Evolutionary conservation across 2,113 vertebrate species (phyloP), one percentile per base, ranked within the genome.

Genomic region (Peromyscus leucopus): DNA sequence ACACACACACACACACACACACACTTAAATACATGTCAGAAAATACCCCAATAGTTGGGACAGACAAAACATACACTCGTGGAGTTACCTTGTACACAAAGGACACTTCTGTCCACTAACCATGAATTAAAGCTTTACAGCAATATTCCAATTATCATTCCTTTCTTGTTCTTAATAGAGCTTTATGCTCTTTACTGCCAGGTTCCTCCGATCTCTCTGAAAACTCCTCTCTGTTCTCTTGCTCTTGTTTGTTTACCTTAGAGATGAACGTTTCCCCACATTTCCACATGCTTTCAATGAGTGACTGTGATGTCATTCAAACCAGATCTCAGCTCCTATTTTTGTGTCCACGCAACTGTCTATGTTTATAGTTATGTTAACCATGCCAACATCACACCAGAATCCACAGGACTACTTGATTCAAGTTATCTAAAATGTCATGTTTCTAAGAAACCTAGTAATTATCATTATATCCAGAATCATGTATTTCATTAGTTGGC

Each of bases 281-380:
- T 63, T 63, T 84, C 82, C 59, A 84, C 82, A 84, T 84, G 59
- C 59, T 84, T 63, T 65, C 59, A 63, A 84, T 84, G 82, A 84
- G 85, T 87, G 85, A 69, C 31, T 55, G 28, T 69, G 85, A 48
- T 69, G 65, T n/a, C 46, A 69, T 87, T 87, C 84, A n/a, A 69
- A 22, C 63, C 65, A 87, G 65, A 87, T 71, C 61, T 69, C 85
- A 87, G 85, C 31, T 87, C 19, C 15, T 87, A 51, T 87, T 87
- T 87, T 69, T 71, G 85, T 87, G 85, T 51, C 19, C 65, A 51
- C 16, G 85, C 85, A 71, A 87, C 65, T 33, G 7, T 51, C 83
- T 87, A 69, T 71, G 65, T 87, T 87, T 87, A 51, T 71, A 87
- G 65, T 51, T 69, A 36, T 71, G 17, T 51, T 87, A 71, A 71